phyloP scores from a whole-genome alignment of 2,113 vertebrate genomes.

The Melanotaenia duboulayi region DNA sequence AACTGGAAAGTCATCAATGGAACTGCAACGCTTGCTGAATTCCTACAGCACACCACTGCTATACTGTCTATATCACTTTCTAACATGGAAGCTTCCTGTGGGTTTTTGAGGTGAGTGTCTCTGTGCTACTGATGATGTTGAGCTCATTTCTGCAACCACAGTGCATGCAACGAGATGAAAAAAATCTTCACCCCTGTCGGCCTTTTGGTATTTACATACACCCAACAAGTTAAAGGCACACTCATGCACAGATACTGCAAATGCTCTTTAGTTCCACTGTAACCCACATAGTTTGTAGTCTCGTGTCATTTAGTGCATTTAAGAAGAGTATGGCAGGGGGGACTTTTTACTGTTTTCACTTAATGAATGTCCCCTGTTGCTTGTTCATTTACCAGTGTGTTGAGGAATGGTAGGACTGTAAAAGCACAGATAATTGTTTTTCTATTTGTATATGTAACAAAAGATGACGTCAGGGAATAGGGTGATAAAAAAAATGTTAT shows the following conservation, averaged over 20 bases:
- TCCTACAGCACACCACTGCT: background rate
- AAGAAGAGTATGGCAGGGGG: background rate
- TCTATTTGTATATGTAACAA: background rate
- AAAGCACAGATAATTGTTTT: too few relatives aligned
- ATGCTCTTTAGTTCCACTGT: conserved; percentile 7
- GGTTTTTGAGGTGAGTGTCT: conserved; percentile 50
- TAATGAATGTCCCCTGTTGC: too few relatives aligned
- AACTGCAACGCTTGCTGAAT: background rate
- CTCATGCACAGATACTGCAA: background rate
- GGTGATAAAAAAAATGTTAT: background rate
- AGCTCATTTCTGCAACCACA: conserved; percentile 42
- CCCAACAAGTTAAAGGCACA: background rate
- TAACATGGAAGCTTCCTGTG: conserved; percentile 23
- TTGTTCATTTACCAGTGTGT: too few relatives aligned
- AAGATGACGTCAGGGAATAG: background rate
- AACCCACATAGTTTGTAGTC: conserved; percentile 2
- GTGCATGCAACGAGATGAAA: background rate
- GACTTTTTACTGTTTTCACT: background rate
- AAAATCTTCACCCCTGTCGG: background rate
- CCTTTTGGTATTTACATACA: conserved; percentile 1
- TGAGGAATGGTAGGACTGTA: too few relatives aligned
- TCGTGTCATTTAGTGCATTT: background rate
- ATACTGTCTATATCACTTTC: conserved; percentile 20
- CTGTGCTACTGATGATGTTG: background rate
- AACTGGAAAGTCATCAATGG: background rate